These are phyloP conservation scores for Menidia menidia DNA, from an alignment of 2,797 vertebrate genomes.

Conservation along the genomic window DNA sequence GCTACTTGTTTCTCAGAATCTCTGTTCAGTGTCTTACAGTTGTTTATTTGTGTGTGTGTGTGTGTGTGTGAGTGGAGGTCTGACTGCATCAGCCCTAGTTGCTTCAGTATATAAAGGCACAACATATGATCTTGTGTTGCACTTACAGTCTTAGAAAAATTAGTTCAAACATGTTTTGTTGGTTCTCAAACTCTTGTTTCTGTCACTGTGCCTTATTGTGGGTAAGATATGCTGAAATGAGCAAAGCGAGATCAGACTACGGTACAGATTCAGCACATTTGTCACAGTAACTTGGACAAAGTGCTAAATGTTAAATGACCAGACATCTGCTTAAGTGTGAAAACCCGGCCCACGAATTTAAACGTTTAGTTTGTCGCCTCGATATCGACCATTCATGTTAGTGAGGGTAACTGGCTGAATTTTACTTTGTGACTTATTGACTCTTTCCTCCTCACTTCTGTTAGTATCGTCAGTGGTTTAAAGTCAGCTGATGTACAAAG, in stretches of 20 bases:
- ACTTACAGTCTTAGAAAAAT: conserved; percentile 31
- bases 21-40: conserved; percentile 72
- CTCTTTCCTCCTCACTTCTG: conserved; percentile 72
- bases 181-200: conserved; percentile 52
- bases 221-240: conserved; percentile 60
- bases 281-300: conserved; percentile 26
- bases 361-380: conserved; percentile 51
- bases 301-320: conserved; percentile 19
- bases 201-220: conserved; percentile 87
- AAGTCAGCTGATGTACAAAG: conserved; percentile 84
- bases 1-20: conserved; percentile 63
- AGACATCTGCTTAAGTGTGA: conserved; percentile 36
- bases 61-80: conserved; percentile 63
- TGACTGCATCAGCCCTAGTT: conserved; percentile 58
- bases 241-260: conserved; percentile 17
- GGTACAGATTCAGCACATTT: conserved; percentile 37
- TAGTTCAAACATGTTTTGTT: conserved; percentile 29
- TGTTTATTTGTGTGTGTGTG: conserved; percentile 63
- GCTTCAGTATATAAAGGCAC: conserved; percentile 64
- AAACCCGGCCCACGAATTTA: conserved; percentile 30
- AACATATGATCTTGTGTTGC: conserved; percentile 54
- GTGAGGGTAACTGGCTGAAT: conserved; percentile 65
- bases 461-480: conserved; percentile 82
- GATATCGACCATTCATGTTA: conserved; percentile 63
- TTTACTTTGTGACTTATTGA: conserved; percentile 74